Base-by-base conservation (phyloP, 2,113 vertebrate genomes). In the Istiophorus platypterus region DNA sequence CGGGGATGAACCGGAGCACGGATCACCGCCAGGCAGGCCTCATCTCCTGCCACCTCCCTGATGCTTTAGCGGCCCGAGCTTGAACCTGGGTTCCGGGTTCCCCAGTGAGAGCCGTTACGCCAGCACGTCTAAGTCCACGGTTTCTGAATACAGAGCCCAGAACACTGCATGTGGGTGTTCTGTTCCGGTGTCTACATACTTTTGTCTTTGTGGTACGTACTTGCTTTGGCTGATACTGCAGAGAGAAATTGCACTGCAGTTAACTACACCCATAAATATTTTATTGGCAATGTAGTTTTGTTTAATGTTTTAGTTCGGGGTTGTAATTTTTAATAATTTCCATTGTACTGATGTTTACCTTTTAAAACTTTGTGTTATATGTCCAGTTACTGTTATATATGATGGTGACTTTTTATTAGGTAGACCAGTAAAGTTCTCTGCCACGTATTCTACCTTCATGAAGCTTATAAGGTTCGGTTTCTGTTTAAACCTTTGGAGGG, bases 291-390 rank as follows among this genome's bases (percentile, higher is more conserved):
- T 2, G 15, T 7, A 75, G 49, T 37, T 29, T 31, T 54, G 7
- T 42, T 73, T 73, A 10, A 68, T 52, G 59, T 45, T 65, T 57
- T 27, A 37, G 47, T 47, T 72, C 31, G 6, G 15, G 17, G 18
- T 26, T 26, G 12, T 54, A 10, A 24, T 54, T 54, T n/a, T 2
- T 24, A 56, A 56, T 54, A 11, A 54, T 24, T 52, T 49, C 20
- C 18, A 49, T 49, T n/a, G n/a, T 11, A 51, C 7, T 49, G 45
- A 49, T 49, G 22, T 49, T 20, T 20, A 49, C 2, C 1, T 6
- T 20, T 20, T 7, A 49, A 49, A 20, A 49, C 20, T 6, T 20
- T 8, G 9, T 20, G 5, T 17, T 45, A 6, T 49, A 49, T 49
- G 18, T 49, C 18, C 2, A 8, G 47, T 20, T 7, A 20, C 47